Evolutionary conservation across 35 echinoderm and acorn worm species (phyloP).

Genomic region (Apostichopus japonicus): DNA sequence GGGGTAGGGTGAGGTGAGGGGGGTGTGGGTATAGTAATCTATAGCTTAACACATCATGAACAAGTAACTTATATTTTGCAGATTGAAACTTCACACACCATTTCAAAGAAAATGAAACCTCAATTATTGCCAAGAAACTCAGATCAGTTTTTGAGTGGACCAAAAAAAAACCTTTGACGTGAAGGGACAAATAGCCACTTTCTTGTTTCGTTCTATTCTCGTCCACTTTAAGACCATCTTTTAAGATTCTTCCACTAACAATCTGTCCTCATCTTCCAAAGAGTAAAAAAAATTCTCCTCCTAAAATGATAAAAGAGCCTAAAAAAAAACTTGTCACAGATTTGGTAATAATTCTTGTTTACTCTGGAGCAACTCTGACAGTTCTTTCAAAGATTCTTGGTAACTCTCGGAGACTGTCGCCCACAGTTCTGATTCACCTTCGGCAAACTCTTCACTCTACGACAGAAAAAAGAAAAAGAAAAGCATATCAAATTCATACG

Average conservation of each 20-base stretch:
- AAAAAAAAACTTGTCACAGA: conserved; percentile 59
- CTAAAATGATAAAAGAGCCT: not conserved
- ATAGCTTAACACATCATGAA: too few species aligned
- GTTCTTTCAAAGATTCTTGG: conserved; percentile 80
- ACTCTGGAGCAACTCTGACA: conserved; percentile 74
- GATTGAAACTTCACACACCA: not conserved
- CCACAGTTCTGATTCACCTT: conserved; percentile 67
- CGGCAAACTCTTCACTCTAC: conserved; percentile 17
- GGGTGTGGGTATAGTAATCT: too few species aligned
- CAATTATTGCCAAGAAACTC: not conserved
- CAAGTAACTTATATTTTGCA: too few species aligned
- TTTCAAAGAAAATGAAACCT: not conserved
- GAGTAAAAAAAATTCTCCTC: not conserved
- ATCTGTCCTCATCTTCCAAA: not conserved
- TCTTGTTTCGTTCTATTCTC: too few species aligned
- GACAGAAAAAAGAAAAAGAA: conserved; percentile 7
- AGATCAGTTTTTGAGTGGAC: not conserved
- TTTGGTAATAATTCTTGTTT: conserved; percentile 73
- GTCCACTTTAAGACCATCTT: not conserved
- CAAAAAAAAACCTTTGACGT: not conserved
- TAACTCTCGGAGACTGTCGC: conserved; percentile 81
- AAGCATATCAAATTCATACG: not conserved
- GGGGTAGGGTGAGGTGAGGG: too few species aligned
- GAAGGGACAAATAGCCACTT: not conserved
- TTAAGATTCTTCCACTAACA: not conserved